These are phyloP conservation scores for Coccyzus lansbergi DNA, from an alignment of 2,797 vertebrate species.

Conservation along the genomic window DNA sequence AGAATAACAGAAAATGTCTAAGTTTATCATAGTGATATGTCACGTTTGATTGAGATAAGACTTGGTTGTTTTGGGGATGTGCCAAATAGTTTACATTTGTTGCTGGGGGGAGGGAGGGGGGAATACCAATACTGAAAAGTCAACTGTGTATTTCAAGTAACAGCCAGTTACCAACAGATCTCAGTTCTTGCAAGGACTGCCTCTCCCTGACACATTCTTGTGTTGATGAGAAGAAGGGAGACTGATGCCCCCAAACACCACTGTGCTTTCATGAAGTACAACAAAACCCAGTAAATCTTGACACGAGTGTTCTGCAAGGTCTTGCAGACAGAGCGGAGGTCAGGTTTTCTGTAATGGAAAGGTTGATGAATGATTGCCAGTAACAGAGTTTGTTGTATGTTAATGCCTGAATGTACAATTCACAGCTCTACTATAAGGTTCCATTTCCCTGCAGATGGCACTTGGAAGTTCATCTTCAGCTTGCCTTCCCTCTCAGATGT, in stretches of 20 bases:
- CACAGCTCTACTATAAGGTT: not conserved
- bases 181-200: not conserved
- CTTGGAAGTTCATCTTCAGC: not conserved
- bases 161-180: not conserved
- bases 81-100: not conserved
- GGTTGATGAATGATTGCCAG: not conserved
- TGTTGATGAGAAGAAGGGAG: not conserved
- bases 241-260: accelerated
- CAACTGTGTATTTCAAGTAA: not conserved
- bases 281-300: not conserved
- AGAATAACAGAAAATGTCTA: not conserved
- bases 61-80: not conserved
- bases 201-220: not conserved
- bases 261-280: not conserved
- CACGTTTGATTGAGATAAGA: not conserved
- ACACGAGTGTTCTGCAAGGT: not conserved
- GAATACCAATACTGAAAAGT: not conserved
- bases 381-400: not conserved
- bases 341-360: not conserved
- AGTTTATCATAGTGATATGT: not conserved
- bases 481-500: not conserved
- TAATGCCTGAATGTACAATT: not conserved
- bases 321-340: not conserved
- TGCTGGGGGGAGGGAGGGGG: not conserved
- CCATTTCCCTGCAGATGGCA: not conserved